Evolutionary conservation across 2,888 invertebrate species (phyloP).

Genomic region (Aphidius colemani): DNA sequence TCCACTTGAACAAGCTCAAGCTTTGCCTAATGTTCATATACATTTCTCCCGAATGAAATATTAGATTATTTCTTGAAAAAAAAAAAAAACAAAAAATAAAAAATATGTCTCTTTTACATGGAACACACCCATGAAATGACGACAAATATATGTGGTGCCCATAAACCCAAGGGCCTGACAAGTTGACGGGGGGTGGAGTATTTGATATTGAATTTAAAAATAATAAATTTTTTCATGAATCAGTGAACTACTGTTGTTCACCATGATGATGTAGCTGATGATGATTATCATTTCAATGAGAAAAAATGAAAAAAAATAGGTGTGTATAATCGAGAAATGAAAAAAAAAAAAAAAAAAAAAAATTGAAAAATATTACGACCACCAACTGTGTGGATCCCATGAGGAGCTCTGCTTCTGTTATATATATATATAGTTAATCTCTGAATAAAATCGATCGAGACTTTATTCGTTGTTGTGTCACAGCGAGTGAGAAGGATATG

Average conservation of each 20-base stretch:
- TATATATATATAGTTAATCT: constrained; percentile 18
- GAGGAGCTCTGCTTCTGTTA: neutral
- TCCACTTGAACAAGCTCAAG: neutral
- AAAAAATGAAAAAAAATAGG: constrained; percentile 2
- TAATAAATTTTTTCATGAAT: neutral
- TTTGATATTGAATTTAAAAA: neutral
- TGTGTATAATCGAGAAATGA: constrained; percentile 2
- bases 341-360: neutral
- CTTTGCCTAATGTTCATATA: neutral
- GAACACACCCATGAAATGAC: too few relatives aligned
- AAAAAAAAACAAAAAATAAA: neutral
- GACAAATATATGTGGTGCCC: too few relatives aligned
- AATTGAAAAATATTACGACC: constrained; percentile 15
- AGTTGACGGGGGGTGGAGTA: too few relatives aligned
- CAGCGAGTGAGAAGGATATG: constrained; percentile 1
- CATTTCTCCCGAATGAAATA: too few relatives aligned
- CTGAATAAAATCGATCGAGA: constrained; percentile 25
- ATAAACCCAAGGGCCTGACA: too few relatives aligned
- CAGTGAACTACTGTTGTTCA: constrained; percentile 13
- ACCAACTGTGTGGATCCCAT: constrained; percentile 20
- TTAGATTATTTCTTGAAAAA: neutral
- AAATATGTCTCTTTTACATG: too few relatives aligned
- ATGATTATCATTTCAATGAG: constrained; percentile 23
- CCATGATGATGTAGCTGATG: constrained; percentile 23
- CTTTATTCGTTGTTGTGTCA: constrained; percentile 1